Conservation (phyloP, 2,113 vertebrate genomes). For the Stigmatopora nigra region DNA sequence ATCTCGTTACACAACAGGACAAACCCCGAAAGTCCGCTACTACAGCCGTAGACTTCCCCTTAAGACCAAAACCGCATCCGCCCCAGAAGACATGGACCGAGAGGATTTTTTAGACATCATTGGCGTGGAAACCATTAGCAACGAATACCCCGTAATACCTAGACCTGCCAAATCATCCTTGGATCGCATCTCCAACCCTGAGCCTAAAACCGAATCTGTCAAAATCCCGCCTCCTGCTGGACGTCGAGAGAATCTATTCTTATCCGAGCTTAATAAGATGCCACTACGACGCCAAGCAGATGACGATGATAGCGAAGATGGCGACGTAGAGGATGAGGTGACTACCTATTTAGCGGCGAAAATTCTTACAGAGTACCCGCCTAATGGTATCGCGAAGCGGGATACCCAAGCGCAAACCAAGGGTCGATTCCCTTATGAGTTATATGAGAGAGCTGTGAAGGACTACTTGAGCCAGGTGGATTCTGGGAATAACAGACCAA, state of each 20-base stretch:
- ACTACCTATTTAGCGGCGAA: constrained; percentile 84
- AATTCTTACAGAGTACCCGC: constrained; percentile 80
- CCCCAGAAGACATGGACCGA: constrained; percentile 81
- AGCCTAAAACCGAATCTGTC: constrained; percentile 28
- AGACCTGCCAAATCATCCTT: constrained; percentile 74
- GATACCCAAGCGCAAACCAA: constrained; percentile 61
- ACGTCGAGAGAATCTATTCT: constrained; percentile 71
- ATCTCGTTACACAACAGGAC: constrained; percentile 71
- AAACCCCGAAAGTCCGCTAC: constrained; percentile 73
- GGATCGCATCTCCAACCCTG: constrained; percentile 66
- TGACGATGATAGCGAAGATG: constrained; percentile 68
- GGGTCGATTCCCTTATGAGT: constrained; percentile 76
- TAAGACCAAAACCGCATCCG: constrained; percentile 71
- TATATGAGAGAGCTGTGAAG: constrained; percentile 79
- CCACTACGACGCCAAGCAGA: constrained; percentile 71
- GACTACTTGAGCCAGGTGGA: constrained; percentile 76
- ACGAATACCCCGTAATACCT: constrained; percentile 75
- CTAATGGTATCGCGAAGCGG: constrained; percentile 75
- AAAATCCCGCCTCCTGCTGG: constrained; percentile 59
- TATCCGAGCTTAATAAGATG: constrained; percentile 76
- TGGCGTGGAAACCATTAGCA: constrained; percentile 77
- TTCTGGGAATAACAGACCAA: constrained; percentile 60
- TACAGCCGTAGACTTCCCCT: constrained; percentile 73
- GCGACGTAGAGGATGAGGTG: constrained; percentile 83
- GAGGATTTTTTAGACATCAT: constrained; percentile 90